Evolutionary conservation across 30 jellyfish, hydroid and myxozoan genomes (phyloP).

Genomic region (Kudoa iwatai): DNA sequence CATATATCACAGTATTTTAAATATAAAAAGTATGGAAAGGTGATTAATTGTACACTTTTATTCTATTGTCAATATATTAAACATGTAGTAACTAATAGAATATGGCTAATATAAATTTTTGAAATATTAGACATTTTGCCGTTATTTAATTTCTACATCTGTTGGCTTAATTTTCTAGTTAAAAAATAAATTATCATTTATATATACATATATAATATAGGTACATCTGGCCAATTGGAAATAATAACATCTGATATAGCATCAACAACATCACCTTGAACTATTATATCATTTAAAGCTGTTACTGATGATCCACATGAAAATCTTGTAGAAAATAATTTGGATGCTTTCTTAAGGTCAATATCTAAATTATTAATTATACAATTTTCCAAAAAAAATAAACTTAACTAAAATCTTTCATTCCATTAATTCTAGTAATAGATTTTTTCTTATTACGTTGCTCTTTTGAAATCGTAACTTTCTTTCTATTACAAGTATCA

Average conservation of each 20-base stretch:
- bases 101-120: no score
- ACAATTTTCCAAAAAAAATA: neutral
- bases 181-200: no score
- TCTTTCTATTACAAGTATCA: no score
- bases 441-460: slow-evolving; percentile 55
- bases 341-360: slow-evolving; percentile 67
- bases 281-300: slow-evolving; percentile 66
- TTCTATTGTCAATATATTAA: no score
- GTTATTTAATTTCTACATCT: no score
- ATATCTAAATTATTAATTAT: slow-evolving; percentile 5
- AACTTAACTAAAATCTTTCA: slow-evolving; percentile 17
- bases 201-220: no score
- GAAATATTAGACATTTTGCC: no score
- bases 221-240: slow-evolving; percentile 55
- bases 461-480: slow-evolving; percentile 18
- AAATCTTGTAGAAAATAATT: slow-evolving; percentile 45
- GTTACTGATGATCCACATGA: slow-evolving; percentile 96
- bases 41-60: no score
- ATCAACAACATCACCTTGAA: slow-evolving; percentile 82
- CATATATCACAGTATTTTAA: no score
- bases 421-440: slow-evolving; percentile 46
- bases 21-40: no score
- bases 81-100: no score
- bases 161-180: no score
- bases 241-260: slow-evolving; percentile 38